A percentile compares a stretch with the other conserved stretches of the same genome.
These are phyloP conservation scores for Crotophaga sulcirostris DNA, from an alignment of 2,113 vertebrate genomes.

Conservation along the genomic window DNA sequence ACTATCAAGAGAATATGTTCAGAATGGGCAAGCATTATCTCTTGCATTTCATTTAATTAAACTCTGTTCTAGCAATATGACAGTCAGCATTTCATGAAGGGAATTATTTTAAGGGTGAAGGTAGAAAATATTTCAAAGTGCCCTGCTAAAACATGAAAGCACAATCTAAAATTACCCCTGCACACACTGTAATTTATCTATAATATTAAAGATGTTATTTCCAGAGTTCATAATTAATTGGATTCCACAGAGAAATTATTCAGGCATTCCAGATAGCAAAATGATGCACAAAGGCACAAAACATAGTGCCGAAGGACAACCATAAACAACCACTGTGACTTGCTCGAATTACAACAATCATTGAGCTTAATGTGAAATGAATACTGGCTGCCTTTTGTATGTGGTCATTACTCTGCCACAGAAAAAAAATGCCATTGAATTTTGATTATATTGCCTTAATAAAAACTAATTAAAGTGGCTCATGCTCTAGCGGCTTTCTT, in stretches of 20 bases:
- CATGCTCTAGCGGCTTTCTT: constrained; percentile 48
- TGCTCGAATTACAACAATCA: constrained; percentile 33
- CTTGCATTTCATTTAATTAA: constrained; percentile 77
- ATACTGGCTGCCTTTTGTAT: constrained; percentile 52
- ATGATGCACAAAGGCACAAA: constrained; percentile 53
- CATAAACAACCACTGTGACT: constrained; percentile 45
- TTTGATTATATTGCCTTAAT: constrained; percentile 65
- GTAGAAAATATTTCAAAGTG: constrained; percentile 63
- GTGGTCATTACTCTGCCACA: constrained; percentile 50
- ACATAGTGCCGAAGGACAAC: constrained; percentile 45
- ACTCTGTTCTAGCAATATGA: constrained; percentile 57
- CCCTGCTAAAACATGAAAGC: constrained; percentile 62
- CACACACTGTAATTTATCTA: constrained; percentile 65
- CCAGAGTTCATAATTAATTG: constrained; percentile 72
- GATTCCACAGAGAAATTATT: constrained; percentile 71
- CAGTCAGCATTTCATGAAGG: constrained; percentile 71
- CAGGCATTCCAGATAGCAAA: constrained; percentile 58
- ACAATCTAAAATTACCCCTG: constrained; percentile 61
- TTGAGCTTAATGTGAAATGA: constrained; percentile 53
- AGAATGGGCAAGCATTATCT: constrained; percentile 71
- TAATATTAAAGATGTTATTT: constrained; percentile 72
- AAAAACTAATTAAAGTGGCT: constrained; percentile 66
- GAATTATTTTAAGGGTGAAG: constrained; percentile 69
- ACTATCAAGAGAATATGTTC: constrained; percentile 69
- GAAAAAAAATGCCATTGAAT: constrained; percentile 67